Evolutionary conservation across 1,140 invertebrate genomes (phyloP).

Genomic region (Pantala flavescens): DNA sequence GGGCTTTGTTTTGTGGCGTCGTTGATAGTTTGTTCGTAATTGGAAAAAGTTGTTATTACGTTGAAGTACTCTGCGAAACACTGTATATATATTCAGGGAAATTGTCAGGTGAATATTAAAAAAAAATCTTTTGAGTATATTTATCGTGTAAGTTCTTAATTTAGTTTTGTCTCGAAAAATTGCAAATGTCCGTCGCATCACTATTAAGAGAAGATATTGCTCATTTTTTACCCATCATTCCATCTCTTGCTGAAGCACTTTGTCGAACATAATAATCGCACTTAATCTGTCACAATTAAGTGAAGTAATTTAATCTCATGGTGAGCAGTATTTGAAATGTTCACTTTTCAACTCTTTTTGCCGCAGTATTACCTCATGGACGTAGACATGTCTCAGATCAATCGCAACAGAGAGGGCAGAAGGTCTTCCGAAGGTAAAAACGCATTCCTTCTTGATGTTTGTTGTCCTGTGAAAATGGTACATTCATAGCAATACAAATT

Average conservation of each 20-base stretch:
- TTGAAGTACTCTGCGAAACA: too few relatives aligned
- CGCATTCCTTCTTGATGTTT: neutral
- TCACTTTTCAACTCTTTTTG: neutral
- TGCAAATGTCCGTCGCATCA: neutral
- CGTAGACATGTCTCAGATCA: conserved; percentile 1
- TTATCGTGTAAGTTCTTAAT: neutral
- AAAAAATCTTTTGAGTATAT: neutral
- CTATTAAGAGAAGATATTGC: neutral
- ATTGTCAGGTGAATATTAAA: neutral
- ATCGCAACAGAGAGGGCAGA: neutral
- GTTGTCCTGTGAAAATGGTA: too few relatives aligned
- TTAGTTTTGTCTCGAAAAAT: neutral
- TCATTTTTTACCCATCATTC: neutral
- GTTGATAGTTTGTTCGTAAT: too few relatives aligned
- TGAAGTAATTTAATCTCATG: neutral
- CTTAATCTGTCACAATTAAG: neutral
- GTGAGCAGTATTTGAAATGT: neutral
- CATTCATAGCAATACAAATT: too few relatives aligned
- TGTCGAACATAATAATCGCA: neutral
- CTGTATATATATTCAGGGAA: conserved; percentile 2
- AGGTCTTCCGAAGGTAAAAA: neutral
- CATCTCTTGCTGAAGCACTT: neutral
- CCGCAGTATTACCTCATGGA: conserved; percentile 4
- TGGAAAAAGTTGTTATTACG: too few relatives aligned
- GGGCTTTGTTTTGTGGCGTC: too few relatives aligned